Percentiles rank a stretch among this genome's conserved stretches.
Conservation (phyloP, 2,113 vertebrate species). For the Eleginops maclovinus region DNA sequence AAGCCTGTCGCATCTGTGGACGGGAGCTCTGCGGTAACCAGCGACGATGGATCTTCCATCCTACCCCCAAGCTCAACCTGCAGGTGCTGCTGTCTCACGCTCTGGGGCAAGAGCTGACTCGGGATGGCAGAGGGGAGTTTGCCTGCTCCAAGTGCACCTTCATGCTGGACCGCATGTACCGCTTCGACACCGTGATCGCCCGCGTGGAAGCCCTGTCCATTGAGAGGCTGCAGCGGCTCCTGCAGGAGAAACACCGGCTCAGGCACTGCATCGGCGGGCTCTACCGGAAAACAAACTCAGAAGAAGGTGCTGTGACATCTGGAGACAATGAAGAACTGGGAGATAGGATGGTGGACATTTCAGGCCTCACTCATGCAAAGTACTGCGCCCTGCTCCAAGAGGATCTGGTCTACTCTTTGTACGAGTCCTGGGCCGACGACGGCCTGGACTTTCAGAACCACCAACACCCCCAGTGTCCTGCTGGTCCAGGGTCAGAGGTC, state of each 20-base stretch:
- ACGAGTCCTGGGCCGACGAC: constrained; percentile 92
- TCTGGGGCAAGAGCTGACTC: constrained; percentile 88
- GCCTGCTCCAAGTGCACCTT: constrained; percentile 97
- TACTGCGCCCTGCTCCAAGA: constrained; percentile 93
- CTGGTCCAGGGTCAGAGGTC: constrained; percentile 74
- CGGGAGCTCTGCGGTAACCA: constrained; percentile 95
- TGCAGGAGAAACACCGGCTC: constrained; percentile 93
- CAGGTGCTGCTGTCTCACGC: constrained; percentile 95
- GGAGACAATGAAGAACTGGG: constrained; percentile 38
- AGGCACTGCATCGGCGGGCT: constrained; percentile 91
- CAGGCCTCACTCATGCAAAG: constrained; percentile 86
- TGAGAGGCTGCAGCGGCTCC: constrained; percentile 91
- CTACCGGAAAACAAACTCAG: constrained; percentile 88
- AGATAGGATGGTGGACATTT: constrained; percentile 86
- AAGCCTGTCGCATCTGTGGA: constrained; percentile 93
- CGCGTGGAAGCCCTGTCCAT: constrained; percentile 96
- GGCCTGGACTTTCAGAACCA: constrained; percentile 81
- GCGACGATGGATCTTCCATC: constrained; percentile 98
- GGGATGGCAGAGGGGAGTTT: constrained; percentile 94
- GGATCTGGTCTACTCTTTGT: constrained; percentile 92
- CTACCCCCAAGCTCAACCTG: constrained; percentile 90
- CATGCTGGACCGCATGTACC: constrained; percentile 96
- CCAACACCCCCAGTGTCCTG: constrained; percentile 79
- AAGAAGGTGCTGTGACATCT: constrained; percentile 50
- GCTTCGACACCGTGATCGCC: constrained; percentile 95